Conservation (phyloP, 2,113 vertebrate genomes). For the Saimiri boliviensis region DNA sequence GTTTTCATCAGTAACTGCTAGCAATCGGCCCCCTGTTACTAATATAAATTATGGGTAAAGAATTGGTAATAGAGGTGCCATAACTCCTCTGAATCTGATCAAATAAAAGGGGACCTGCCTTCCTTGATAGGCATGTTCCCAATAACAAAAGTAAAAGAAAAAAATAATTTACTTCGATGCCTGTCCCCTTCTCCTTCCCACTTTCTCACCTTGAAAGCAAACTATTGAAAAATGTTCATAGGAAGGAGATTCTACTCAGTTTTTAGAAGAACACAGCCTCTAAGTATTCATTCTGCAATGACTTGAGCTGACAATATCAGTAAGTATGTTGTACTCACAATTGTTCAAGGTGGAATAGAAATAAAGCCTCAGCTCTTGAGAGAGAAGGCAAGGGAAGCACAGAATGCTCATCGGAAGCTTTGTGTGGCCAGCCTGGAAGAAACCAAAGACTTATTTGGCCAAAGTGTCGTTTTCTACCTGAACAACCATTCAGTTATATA, state of each 20-base stretch:
- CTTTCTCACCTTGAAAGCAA: background rate
- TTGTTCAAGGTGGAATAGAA: background rate
- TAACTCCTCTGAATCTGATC: slow-evolving; percentile 17
- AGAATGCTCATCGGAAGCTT: background rate
- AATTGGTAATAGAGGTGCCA: background rate
- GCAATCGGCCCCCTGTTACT: background rate
- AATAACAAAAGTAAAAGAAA: slow-evolving; percentile 3
- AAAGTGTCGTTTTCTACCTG: background rate
- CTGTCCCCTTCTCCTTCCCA: background rate
- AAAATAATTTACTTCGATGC: slow-evolving; percentile 6
- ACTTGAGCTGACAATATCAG: background rate
- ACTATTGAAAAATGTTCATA: background rate
- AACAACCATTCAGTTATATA: background rate
- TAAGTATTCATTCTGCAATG: background rate
- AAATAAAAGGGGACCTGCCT: background rate
- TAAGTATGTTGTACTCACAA: background rate
- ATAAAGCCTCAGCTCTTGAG: background rate
- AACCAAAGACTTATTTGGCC: background rate
- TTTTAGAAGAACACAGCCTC: background rate
- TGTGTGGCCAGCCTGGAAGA: background rate
- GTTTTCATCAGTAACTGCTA: background rate
- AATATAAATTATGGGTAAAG: slow-evolving; percentile 54
- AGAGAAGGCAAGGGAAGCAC: background rate
- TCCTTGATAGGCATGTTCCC: background rate
- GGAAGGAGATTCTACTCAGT: background rate